Evolutionary conservation across 2,888 invertebrate genomes (phyloP).

Genomic region (Ochropleura leucogaster): DNA sequence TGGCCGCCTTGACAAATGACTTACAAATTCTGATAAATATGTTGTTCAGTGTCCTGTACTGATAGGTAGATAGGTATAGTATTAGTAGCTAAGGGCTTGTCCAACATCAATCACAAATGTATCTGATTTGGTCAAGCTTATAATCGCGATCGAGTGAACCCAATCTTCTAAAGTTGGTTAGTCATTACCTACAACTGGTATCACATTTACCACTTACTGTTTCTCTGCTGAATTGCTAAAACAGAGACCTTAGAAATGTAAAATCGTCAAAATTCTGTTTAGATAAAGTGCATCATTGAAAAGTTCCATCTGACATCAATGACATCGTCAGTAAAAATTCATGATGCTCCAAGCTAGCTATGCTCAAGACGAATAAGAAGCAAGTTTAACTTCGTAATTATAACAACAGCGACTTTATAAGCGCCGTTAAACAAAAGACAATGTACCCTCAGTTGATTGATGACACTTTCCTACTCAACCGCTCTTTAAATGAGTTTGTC

Average conservation of each 20-base stretch:
- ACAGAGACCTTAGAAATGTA: not conserved
- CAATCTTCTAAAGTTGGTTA: conserved; percentile 6
- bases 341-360: not conserved
- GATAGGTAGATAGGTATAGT: not conserved
- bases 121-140: conserved; percentile 22
- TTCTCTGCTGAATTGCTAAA: conserved; percentile 6
- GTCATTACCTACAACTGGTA: not conserved
- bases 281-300: not conserved
- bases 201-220: conserved; percentile 3
- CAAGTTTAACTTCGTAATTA: conserved; percentile 5
- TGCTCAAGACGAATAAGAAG: not conserved
- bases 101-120: not conserved
- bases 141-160: conserved; percentile 9
- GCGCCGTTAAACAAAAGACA: conserved; percentile 33
- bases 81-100: too few species aligned
- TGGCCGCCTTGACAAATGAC: conserved; percentile 74
- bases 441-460: conserved; percentile 42
- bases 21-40: conserved; percentile 51
- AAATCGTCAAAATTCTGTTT: not conserved
- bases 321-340: not conserved
- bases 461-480: conserved; percentile 19
- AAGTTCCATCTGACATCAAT: not conserved
- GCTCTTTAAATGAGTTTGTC: conserved; percentile 28
- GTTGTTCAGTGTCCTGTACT: not conserved
- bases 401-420: conserved; percentile 18